Evolutionary conservation across 2,113 vertebrate species (phyloP).

Genomic region (Coturnix japonica): DNA sequence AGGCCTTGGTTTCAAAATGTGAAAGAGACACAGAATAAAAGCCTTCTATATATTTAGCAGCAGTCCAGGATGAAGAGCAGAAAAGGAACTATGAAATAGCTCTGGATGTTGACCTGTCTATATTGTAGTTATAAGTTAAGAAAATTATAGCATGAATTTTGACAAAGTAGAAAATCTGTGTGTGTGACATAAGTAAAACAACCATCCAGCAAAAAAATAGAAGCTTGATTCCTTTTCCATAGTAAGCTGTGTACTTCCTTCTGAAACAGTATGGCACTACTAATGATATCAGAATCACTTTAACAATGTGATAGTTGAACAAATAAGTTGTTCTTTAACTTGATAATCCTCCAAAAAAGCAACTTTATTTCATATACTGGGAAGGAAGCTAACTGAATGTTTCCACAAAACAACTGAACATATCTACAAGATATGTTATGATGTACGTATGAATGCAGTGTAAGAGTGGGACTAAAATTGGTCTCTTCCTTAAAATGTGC

Average conservation of each 20-base stretch:
- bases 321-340: background rate
- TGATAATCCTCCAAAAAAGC: background rate
- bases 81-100: background rate
- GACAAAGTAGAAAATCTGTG: background rate
- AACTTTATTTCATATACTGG: background rate
- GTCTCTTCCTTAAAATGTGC: background rate
- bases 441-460: background rate
- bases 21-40: background rate
- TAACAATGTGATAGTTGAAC: background rate
- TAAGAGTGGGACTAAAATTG: background rate
- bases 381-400: background rate
- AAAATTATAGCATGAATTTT: background rate
- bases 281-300: background rate
- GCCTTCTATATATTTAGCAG: background rate
- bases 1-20: background rate
- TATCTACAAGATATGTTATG: background rate
- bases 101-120: background rate
- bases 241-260: background rate
- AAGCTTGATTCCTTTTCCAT: background rate
- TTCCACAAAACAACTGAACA: background rate
- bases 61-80: rapidly evolving
- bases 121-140: background rate
- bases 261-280: background rate
- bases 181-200: background rate
- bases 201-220: background rate